Evolutionary conservation across 2,888 invertebrate species (phyloP).

Genomic region (Lepetodrilus schrolli): DNA sequence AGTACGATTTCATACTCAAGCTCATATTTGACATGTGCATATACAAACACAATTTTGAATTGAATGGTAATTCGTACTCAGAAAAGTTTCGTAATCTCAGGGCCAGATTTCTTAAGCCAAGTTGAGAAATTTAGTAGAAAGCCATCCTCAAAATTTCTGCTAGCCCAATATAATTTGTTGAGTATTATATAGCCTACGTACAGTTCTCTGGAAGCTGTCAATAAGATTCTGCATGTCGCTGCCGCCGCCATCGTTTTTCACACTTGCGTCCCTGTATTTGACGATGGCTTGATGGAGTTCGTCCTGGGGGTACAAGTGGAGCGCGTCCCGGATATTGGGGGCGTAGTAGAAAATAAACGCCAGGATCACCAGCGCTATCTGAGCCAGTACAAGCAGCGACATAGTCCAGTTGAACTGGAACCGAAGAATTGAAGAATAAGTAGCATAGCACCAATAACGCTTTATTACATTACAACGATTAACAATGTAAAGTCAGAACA

Average conservation of each 20-base stretch:
- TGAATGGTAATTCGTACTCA: no score
- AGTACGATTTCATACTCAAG: no score
- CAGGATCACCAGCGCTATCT: conserved; percentile 62
- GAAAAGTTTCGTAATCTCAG: no score
- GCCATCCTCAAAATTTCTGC: no score
- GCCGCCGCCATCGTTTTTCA: no score
- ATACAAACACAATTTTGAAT: no score
- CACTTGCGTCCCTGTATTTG: conserved; percentile 69
- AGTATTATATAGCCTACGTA: conserved; percentile 50
- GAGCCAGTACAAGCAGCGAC: conserved; percentile 60
- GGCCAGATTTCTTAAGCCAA: no score
- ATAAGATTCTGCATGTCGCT: conserved; percentile 70
- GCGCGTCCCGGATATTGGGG: conserved; percentile 56
- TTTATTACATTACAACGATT: not conserved
- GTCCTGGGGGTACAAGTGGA: conserved; percentile 65
- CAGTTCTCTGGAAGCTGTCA: conserved; percentile 68
- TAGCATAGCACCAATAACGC: not conserved
- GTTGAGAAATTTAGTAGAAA: no score
- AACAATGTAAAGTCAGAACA: no score
- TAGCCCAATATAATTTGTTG: no score
- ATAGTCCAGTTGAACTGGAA: conserved; percentile 67
- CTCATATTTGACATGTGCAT: no score
- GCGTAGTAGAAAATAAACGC: conserved; percentile 70
- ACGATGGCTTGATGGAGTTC: conserved; percentile 65
- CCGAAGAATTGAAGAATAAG: not conserved